Base-by-base conservation (phyloP, 2,888 invertebrate genomes). In the Hemaris fuciformis region DNA sequence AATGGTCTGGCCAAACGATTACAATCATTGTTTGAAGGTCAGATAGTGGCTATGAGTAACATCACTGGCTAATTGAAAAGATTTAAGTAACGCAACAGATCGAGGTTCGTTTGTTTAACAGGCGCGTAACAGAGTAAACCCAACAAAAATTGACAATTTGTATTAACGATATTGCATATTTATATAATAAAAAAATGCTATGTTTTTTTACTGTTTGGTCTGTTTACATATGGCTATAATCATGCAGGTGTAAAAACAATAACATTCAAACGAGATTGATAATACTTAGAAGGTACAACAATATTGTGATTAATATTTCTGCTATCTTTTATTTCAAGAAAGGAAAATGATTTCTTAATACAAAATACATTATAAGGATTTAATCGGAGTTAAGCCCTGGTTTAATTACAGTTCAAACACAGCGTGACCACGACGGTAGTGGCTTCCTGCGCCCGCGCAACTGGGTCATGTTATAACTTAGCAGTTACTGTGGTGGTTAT, bases 371-470 rank as follows among this genome's bases (percentile, higher is more conserved):
- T 42, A 20, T 10, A 60, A 38, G 45, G 75, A 78, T 77, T 75
- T 78, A 83, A 84, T 85, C 81, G 81, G 77, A 82, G 79, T 83
- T 80, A 77, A 77, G 78, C 78, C 73, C 73, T 77, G 74, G 38
- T 89, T 86, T 89, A 88, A 89, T 89, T 84, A 84, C 80, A 82
- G 79, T 79, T 83, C 79, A 84, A 87, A 87, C 81, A 83, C 79
- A 75, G 78, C 83, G 75, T 81, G 80, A 81, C 84, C 79, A 77
- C 79, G 74, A 74, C 80, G 81, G 84, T 86, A 86, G 84, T 82
- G 73, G 87, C 79, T 88, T 90, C 91, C 91, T 90, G 89, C 77
- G 82, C 75, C 62, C 64, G 70, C 76, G 71, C 81, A 85, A 80
- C 79, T 86, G 76, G 84, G 84, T 80, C 85, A 80, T 80, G 83